phyloP scores from a whole-genome alignment of 2,113 vertebrate species.

The Rhinoptilus africanus region DNA sequence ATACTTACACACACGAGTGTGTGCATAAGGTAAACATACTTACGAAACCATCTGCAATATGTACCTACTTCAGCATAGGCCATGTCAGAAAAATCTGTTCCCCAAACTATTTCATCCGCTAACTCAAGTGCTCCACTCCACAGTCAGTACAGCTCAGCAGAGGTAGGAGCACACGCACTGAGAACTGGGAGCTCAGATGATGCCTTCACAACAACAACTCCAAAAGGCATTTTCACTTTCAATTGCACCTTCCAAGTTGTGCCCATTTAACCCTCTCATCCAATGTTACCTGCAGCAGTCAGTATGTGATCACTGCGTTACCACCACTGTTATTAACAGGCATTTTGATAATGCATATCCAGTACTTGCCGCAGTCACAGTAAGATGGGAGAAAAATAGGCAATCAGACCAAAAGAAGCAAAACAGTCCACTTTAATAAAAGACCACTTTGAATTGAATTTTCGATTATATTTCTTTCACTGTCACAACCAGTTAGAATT shows the following conservation, averaged over 20 bases:
- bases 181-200: not conserved
- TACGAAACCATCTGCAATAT: conserved; percentile 5
- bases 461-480: not conserved
- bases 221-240: conserved; percentile 28
- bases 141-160: not conserved
- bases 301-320: not conserved
- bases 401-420: not conserved
- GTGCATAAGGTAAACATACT: not conserved
- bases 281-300: not conserved
- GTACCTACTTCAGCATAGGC: not conserved
- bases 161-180: not conserved
- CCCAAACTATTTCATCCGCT: not conserved
- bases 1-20: not conserved
- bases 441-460: not conserved
- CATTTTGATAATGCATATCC: not conserved
- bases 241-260: not conserved
- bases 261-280: not conserved
- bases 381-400: not conserved
- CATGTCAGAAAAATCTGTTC: not conserved
- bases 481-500: not conserved
- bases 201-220: not conserved
- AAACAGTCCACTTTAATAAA: not conserved
- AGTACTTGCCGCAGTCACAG: not conserved
- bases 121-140: not conserved
- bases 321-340: not conserved